These are phyloP conservation scores for Alviniconcha strummeri DNA, from an alignment of 2,888 invertebrate species.

Conservation along the genomic window DNA sequence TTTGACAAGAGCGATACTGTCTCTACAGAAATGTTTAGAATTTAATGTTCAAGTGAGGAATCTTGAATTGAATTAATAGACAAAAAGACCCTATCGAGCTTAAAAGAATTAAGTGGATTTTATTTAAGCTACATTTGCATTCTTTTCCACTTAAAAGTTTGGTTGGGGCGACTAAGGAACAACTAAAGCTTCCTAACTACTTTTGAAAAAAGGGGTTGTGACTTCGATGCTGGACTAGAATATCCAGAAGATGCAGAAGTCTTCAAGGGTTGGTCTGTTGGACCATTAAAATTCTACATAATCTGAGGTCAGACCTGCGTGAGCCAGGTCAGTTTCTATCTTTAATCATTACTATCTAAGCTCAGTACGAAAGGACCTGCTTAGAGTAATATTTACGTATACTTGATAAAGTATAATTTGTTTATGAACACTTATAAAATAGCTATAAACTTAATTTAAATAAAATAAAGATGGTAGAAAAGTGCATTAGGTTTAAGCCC, in stretches of 20 bases:
- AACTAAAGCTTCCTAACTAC: constrained; percentile 75
- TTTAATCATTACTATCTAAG: constrained; percentile 74
- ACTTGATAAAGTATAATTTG: not conserved
- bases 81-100: constrained; percentile 89
- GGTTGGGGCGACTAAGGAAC: constrained; percentile 52
- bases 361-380: constrained; percentile 88
- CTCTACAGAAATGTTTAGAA: constrained; percentile 76
- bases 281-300: constrained; percentile 89
- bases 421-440: not conserved
- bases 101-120: constrained; percentile 64
- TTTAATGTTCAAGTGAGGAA: constrained; percentile 81
- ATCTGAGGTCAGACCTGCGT: constrained; percentile 92
- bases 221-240: constrained; percentile 93
- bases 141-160: constrained; percentile 43
- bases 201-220: constrained; percentile 85
- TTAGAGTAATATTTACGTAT: not conserved
- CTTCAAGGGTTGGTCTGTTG: constrained; percentile 78
- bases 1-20: constrained; percentile 80
- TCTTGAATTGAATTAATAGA: constrained; percentile 81
- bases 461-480: too few relatives aligned
- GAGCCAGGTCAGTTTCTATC: constrained; percentile 91
- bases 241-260: too few relatives aligned
- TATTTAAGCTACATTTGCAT: not conserved
- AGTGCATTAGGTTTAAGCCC: constrained; percentile 84
- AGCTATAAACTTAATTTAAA: constrained; percentile 74